These are phyloP conservation scores for Sylvia atricapilla DNA, from an alignment of 2,113 vertebrate species.

Conservation along the genomic window DNA sequence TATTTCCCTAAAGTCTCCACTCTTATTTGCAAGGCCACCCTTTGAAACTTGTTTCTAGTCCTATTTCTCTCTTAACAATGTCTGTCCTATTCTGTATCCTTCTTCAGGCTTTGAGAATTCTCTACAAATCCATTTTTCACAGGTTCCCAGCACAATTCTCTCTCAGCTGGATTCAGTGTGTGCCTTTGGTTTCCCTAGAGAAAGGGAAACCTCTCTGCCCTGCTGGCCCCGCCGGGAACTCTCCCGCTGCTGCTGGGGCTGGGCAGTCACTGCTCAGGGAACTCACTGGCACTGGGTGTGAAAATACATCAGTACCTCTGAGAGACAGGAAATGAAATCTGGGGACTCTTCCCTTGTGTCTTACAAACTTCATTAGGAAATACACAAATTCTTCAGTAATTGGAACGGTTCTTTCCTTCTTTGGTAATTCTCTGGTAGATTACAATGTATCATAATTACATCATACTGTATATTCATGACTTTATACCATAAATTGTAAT, in stretches of 20 bases:
- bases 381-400: not conserved
- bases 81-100: no score
- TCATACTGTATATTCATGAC: not conserved
- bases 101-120: no score
- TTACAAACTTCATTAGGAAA: not conserved
- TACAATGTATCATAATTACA: not conserved
- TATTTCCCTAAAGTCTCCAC: no score
- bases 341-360: not conserved
- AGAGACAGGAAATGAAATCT: not conserved
- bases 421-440: not conserved
- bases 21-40: no score
- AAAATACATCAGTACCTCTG: not conserved
- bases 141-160: not conserved
- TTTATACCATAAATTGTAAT: not conserved
- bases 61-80: no score
- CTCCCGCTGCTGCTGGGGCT: not conserved
- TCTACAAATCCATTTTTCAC: no score
- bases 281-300: no score
- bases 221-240: not conserved
- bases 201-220: no score
- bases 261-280: not conserved
- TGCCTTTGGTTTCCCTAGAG: no score
- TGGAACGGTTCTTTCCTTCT: not conserved
- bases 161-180: not conserved
- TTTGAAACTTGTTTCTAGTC: no score